Evolutionary conservation across 2,888 invertebrate species (phyloP).

Genomic region (Agrypnus murinus): DNA sequence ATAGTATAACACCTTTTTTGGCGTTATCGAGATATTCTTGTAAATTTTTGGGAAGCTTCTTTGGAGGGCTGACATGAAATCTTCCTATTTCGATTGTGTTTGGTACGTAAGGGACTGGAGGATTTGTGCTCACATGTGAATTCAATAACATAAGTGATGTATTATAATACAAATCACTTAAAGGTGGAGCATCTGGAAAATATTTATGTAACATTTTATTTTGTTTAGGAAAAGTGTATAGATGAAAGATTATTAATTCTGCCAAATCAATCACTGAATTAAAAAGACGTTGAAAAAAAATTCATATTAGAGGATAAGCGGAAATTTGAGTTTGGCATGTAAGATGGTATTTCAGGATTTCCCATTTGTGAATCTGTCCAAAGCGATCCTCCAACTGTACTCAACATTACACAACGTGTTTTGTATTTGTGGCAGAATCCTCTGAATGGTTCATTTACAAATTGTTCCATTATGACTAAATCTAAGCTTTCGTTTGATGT

Average conservation of each 20-base stretch:
- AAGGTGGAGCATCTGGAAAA: conserved; percentile 59
- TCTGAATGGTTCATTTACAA: conserved; percentile 71
- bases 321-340: conserved; percentile 71
- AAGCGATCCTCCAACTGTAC: conserved; percentile 70
- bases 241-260: too few relatives aligned
- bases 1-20: conserved; percentile 74
- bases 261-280: too few relatives aligned
- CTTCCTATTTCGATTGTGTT: conserved; percentile 77
- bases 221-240: conserved; percentile 49
- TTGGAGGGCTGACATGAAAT: conserved; percentile 67
- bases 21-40: conserved; percentile 73
- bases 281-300: too few relatives aligned
- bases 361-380: conserved; percentile 72
- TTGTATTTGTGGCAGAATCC: too few relatives aligned
- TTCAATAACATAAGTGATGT: conserved; percentile 61
- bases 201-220: conserved; percentile 57
- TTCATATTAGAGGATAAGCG: conserved; percentile 70
- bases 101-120: conserved; percentile 73
- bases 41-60: conserved; percentile 68
- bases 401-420: conserved; percentile 67
- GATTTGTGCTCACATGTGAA: conserved; percentile 72
- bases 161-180: conserved; percentile 58
- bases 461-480: conserved; percentile 71
- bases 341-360: conserved; percentile 71
- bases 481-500: too few relatives aligned